Evolutionary conservation across 2,113 vertebrate genomes (phyloP), one percentile per base, ranked within the genome.

Genomic region (Triplophysa rosa): DNA sequence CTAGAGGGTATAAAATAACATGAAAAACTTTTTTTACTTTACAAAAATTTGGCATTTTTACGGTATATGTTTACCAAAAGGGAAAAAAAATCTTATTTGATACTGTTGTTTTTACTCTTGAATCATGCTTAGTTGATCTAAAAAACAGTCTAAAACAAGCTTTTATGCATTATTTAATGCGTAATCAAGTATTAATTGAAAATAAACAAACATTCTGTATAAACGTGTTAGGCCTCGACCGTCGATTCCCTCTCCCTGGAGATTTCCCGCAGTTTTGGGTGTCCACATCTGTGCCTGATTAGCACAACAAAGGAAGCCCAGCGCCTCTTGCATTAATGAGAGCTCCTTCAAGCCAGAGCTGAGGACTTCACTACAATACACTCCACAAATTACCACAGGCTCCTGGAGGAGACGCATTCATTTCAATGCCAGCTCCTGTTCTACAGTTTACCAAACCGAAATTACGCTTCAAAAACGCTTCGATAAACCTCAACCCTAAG

Each of bases 251-350:
- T 85, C 88, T 89, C 70, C 47, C 85, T 85, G 85, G 84, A 89
- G 80, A 80, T 79, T 82, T 73, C 12, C 65, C 80, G 85, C 88
- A 80, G 80, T 72, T 89, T 84, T 67, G 86, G 90, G 89, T 91
- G 90, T 92, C 87, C 90, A 91, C 92, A 93, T 92, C 90, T 93
- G 91, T 91, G 90, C 84, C 87, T 91, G 81, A 92, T 93, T 93
- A 91, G 86, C 91, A 92, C 90, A 92, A 92, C 90, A 93, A 93
- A 90, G 78, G 81, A 54, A 69, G 84, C 78, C n/a, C 89, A 84
- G 86, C 87, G 78, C 37, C 84, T 84, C 82, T 82, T 45, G 83
- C 88, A 87, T 91, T 89, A 90, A 92, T 91, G 87, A 91, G 85
- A 45, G 49, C 81, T 84, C 69, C 74, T 74, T 64, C 76, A 64